A percentile compares a stretch with the other conserved stretches of the same genome.
phyloP scores from a whole-genome alignment of 2,888 invertebrate species.

The Rhopalosiphum nymphaeae region DNA sequence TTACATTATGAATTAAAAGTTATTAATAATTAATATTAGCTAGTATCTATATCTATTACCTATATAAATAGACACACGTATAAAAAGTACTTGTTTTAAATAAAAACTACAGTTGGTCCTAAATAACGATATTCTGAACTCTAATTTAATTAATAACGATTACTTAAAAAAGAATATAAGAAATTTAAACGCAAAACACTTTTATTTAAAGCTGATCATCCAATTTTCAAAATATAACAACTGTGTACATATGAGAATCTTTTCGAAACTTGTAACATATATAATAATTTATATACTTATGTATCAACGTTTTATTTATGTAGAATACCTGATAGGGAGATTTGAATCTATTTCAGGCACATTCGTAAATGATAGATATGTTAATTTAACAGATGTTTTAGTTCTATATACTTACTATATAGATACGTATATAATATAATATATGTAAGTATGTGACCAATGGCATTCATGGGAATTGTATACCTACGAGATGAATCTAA shows the following conservation, averaged over 20 bases:
- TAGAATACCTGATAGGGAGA: neutral
- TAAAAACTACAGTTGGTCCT: neutral
- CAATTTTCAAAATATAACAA: neutral
- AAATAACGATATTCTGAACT: neutral
- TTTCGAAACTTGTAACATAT: neutral
- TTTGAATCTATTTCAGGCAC: neutral
- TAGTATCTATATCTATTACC: too few species aligned
- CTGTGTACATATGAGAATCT: neutral
- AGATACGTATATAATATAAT: neutral
- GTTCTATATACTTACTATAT: neutral
- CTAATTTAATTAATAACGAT: neutral
- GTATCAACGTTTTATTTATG: neutral
- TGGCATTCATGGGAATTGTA: neutral
- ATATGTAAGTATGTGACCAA: neutral
- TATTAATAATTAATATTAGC: neutral
- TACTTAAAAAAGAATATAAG: neutral
- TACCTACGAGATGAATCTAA: neutral
- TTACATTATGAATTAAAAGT: neutral
- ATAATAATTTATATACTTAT: neutral
- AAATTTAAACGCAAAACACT: neutral
- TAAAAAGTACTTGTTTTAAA: neutral
- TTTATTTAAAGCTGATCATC: neutral
- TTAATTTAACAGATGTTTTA: neutral
- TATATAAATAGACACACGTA: neutral
- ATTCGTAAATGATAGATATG: neutral